Base-by-base conservation (phyloP, 2,797 vertebrate genomes). In the Hippopotamyrus pictus region DNA sequence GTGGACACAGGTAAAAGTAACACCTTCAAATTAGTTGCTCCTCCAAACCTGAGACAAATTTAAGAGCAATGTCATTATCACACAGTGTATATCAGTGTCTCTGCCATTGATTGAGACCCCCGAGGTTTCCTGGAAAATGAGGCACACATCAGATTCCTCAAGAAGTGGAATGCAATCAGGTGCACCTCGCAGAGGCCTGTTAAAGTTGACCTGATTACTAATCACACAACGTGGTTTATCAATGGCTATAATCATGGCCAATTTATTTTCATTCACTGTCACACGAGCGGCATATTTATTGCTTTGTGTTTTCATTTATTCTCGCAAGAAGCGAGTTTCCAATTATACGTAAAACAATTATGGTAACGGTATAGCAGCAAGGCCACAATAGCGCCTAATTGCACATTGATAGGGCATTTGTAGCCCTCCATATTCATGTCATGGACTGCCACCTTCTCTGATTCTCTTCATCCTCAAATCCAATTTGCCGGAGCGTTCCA, bases 401-500 rank as follows among this genome's bases (percentile, higher is more conserved):
- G 25, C 25, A 86, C 59, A 41, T 19, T 89, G 85, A 62, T 44
- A 33, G 59, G 44, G 65, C 5, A 50, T 88, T 88, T 88, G 62
- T 57, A 51, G 33, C 9, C 48, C 46, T 86, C 88, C 22, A 73
- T 86, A 86, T 89, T 51, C 62, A 51, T 89, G 33, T 76, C 82
- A 50, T 62, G 41, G 82, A 57, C 83, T 54, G 33, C 83, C 83
- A 86, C 59, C 19, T 29, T 53, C 83, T 86, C 62, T 89, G 46
- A 73, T 41, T 82, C 48, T 86, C 44, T 86, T 89, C 83, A 62
- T 62, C 46, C 83, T 62, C 90, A 90, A 89, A 93, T 93, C 92
- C 93, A 93, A 94, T 94, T 94, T 93, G 92, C 91, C 90, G 57
- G 90, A 22, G 88, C 91, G 89, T 90, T 89, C 92, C 91, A 92